Base-by-base conservation (phyloP, 2,888 invertebrate species). In the Proisotoma minuta region DNA sequence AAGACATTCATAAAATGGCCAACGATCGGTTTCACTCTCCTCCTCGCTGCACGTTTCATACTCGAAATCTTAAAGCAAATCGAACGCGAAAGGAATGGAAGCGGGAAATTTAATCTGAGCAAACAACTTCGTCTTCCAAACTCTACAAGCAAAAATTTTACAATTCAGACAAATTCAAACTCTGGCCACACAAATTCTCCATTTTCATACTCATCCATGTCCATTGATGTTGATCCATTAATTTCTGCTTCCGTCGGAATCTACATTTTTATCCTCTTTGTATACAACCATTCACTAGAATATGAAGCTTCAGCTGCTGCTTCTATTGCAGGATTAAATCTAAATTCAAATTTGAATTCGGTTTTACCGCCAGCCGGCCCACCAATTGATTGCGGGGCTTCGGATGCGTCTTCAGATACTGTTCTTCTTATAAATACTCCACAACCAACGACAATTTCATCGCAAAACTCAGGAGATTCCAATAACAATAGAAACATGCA, bases 241-340 rank as follows among this genome's bases (percentile, higher is more conserved):
- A 58, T 65, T 39, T 65, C 62, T n/a, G 61, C 65, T 20, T 61
- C 65, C n/a, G 62, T 65, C 3, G 65, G 65, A 27, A 65, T 65
- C 28, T 65, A 65, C 39, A 61, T 65, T 39, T 65, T 65, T 39
- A 59, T 65, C 54, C 57, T 65, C 39, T 65, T 65, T 39, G 65
- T 65, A 12, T 65, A 65, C 62, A 65, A 65, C 62, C 65, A 65
- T 28, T 65, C 65, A n/a, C 56, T 65, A 3, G 65, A 65, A 24
- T 65, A 59, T 18, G 34, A 34, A 15, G 34, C 8, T 8, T 8
- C 8, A 15, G 34, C 8, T 8, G 8, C 8, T 10, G 15, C 8
- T 34, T 15, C 8, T 10, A 34, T 8, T 15, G 34, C 34, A 15
- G 8, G 34, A 34, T 10, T 10, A 10, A 34, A 34, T 34, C 8